Conservation (phyloP, 2,797 vertebrate genomes). For the Acanthis flammea region DNA sequence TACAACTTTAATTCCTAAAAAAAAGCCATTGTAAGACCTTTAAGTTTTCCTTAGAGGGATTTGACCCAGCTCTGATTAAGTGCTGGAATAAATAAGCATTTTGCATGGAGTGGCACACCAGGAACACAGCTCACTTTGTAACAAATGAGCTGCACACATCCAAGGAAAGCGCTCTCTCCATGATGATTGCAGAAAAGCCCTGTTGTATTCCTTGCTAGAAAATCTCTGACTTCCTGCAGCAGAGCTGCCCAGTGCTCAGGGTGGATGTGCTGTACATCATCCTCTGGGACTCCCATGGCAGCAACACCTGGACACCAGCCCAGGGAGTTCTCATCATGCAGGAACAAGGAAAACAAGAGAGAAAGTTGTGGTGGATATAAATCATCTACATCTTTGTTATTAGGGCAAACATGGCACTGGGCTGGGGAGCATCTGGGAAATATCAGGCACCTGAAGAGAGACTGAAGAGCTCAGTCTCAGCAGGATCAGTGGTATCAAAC, state of each 20-base stretch:
- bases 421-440: neutral
- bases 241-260: neutral
- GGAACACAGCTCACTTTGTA: neutral
- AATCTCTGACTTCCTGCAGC: neutral
- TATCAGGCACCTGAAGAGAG: neutral
- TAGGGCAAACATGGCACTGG: fast-evolving
- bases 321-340: neutral
- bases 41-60: neutral
- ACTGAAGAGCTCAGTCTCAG: neutral
- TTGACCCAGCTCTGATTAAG: conserved; percentile 3
- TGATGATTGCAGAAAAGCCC: neutral
- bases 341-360: neutral
- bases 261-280: neutral
- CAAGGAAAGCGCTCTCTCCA: neutral
- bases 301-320: neutral
- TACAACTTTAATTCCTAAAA: conserved; percentile 20
- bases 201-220: neutral
- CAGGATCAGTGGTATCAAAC: neutral
- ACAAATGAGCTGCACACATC: neutral
- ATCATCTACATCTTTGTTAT: neutral
- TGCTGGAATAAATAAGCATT: neutral
- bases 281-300: neutral
- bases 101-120: neutral
- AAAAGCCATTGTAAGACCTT: neutral
- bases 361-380: neutral